Conservation (phyloP, 2,888 invertebrate genomes). For the Nasonovia ribisnigri region DNA sequence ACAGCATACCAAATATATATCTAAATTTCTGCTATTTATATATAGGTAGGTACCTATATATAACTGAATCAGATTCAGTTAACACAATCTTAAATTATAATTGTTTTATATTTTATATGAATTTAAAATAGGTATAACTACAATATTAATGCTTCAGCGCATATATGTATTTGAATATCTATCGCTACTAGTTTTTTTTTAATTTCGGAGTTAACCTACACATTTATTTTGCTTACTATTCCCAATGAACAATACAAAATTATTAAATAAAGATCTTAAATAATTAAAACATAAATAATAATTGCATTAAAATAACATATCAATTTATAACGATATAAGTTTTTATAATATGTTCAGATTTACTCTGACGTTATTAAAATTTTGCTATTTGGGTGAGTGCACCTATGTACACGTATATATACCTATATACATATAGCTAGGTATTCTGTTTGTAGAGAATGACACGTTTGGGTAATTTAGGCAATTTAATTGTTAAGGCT, state of each 20-base stretch:
- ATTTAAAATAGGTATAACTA: not conserved
- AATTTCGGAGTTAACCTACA: not conserved
- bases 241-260: not conserved
- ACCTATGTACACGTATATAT: too few species aligned
- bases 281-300: not conserved
- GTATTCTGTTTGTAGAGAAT: too few species aligned
- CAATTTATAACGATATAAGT: not conserved
- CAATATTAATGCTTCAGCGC: not conserved
- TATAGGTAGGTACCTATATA: not conserved
- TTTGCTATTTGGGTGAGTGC: not conserved
- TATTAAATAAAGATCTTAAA: not conserved
- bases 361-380: not conserved
- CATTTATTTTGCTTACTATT: not conserved
- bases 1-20: not conserved
- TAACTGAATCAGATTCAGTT: not conserved
- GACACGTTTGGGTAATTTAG: too few species aligned
- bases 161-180: not conserved
- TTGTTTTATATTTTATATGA: not conserved
- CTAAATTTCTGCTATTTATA: not conserved
- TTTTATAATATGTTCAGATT: too few species aligned
- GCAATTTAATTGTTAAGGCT: not conserved
- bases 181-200: not conserved
- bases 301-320: not conserved
- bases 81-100: not conserved
- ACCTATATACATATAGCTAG: too few species aligned